A percentile compares a stretch with the other conserved stretches of the same genome.
phyloP scores from a whole-genome alignment of 2,888 invertebrate species.

The Leptarthrus brevirostris region DNA sequence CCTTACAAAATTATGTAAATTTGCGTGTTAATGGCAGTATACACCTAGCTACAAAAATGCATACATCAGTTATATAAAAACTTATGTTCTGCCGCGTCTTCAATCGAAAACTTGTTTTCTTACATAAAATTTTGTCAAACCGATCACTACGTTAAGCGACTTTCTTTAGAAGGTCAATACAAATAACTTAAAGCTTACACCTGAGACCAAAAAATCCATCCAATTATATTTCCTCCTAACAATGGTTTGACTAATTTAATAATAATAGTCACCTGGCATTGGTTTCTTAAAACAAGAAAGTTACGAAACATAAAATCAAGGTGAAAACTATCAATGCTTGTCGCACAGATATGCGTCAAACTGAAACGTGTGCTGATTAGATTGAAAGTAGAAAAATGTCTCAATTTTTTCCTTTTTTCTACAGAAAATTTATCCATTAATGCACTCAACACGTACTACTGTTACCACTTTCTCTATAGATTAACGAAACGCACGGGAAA shows the following conservation, averaged over 20 bases:
- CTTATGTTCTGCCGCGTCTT: background rate
- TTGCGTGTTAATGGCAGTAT: background rate
- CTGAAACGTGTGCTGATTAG: slow-evolving; percentile 17
- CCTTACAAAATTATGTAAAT: slow-evolving; percentile 32
- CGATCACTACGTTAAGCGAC: background rate
- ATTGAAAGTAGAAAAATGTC: slow-evolving; percentile 20
- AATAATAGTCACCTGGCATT: slow-evolving; percentile 15
- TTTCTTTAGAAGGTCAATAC: background rate
- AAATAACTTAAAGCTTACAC: too few relatives aligned
- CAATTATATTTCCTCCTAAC: slow-evolving; percentile 7
- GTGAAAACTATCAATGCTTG: slow-evolving; percentile 28
- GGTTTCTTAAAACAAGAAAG: slow-evolving; percentile 3
- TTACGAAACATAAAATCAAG: slow-evolving; percentile 33
- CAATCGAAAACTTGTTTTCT: slow-evolving; percentile 1
- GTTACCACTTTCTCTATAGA: slow-evolving; percentile 14
- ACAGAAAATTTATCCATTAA: slow-evolving; percentile 8
- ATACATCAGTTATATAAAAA: slow-evolving; percentile 18
- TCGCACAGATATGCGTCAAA: background rate
- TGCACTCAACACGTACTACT: slow-evolving; percentile 9
- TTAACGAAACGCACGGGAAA: background rate
- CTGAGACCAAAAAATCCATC: too few relatives aligned
- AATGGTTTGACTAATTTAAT: slow-evolving; percentile 10
- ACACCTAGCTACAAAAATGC: slow-evolving; percentile 17
- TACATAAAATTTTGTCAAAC: background rate
- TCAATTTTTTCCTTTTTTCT: slow-evolving; percentile 17